phyloP scores from a whole-genome alignment of 2,113 vertebrate genomes.

The Aegithalos caudatus region DNA sequence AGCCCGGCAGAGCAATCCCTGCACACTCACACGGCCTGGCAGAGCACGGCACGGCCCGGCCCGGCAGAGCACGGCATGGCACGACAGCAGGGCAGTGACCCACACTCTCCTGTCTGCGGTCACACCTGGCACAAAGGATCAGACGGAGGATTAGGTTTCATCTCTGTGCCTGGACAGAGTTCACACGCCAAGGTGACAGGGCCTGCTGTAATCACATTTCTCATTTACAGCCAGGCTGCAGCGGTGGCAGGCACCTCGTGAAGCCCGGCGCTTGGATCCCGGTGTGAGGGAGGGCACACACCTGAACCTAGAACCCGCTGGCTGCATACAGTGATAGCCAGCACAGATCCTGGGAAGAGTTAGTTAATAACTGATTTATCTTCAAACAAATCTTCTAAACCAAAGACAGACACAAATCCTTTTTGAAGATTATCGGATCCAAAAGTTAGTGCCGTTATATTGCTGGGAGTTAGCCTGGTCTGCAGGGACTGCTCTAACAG shows the following conservation, averaged over 20 bases:
- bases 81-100: not conserved
- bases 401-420: not conserved
- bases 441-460: fast-evolving
- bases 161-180: not conserved
- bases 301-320: not conserved
- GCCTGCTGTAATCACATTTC: fast-evolving
- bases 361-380: not conserved
- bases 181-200: not conserved
- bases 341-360: not conserved
- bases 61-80: not conserved
- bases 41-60: not conserved
- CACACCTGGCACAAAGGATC: not conserved
- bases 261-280: fast-evolving
- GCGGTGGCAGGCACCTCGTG: fast-evolving
- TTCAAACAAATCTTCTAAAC: not conserved
- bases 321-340: fast-evolving
- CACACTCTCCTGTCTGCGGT: not conserved
- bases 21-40: too few relatives aligned
- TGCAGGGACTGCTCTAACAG: not conserved
- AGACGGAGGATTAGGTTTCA: not conserved
- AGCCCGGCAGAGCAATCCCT: not conserved
- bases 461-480: not conserved
- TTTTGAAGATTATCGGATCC: not conserved
- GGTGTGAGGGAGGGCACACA: fast-evolving
- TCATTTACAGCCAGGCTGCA: not conserved